Base-by-base conservation (phyloP, 2,113 vertebrate species). In the Dendrocopos noguchii region DNA sequence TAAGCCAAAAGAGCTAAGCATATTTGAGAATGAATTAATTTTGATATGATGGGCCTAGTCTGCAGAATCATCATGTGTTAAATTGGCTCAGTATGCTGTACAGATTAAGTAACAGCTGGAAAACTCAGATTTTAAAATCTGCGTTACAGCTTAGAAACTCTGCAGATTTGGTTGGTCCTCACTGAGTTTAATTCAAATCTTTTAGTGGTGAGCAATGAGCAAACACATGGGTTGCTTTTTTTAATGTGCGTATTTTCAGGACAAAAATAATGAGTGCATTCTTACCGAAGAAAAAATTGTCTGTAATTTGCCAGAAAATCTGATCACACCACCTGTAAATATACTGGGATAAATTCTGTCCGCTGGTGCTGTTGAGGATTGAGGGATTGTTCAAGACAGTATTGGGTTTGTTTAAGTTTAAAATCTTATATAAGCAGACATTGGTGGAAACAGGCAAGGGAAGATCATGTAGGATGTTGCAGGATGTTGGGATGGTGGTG, bases 21-120 rank as follows among this genome's bases (percentile, higher is more conserved):
- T 70, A 81, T 77, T 91, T 71, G 29, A 46, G 34, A 82, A 91
- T 72, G 6, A 75, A 52, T 80, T 85, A 34, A 84, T 94, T 94
- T 67, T 70, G 1, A 28, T 84, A 29, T 12, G 47, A 82, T 56
- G 12, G 50, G 17, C 52, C 46, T 76, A 63, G 64, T 80, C 78
- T 82, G 66, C 31, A 79, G 52, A 84, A 94, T 73, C 28, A 42
- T 73, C 28, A 39, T 59, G 34, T 80, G 20, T 65, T 93, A 53
- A 74, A 77, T 70, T 71, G 55, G 15, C 36, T 93, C 46, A 59
- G 22, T 73, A 19, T 63, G 42, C 29, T 85, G 25, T 71, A 34
- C 31, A 84, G 60, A 63, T 82, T 52, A 89, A 85, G 15, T 76
- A 91, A 84, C 28, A 47, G 15, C 36, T 87, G 31, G 22, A 76